Percentiles rank a stretch among this genome's conserved stretches.
Conservation (phyloP, 2,113 vertebrate species). For the Poecile atricapillus region DNA sequence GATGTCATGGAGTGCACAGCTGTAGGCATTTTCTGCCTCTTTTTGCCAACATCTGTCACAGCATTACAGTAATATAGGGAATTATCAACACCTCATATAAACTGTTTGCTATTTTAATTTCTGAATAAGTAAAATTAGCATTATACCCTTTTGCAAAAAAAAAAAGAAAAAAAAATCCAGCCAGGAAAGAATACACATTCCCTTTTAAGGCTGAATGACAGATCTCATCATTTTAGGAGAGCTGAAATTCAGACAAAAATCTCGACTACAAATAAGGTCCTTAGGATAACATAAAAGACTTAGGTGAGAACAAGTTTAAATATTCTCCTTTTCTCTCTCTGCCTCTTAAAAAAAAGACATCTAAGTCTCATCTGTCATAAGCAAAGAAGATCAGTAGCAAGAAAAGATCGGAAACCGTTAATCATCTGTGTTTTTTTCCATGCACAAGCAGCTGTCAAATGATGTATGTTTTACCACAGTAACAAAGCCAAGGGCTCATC, state of each 20-base stretch:
- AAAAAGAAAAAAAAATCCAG: neutral
- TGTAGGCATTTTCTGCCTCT: constrained; percentile 87
- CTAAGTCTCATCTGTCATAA: constrained; percentile 49
- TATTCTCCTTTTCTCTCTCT: constrained; percentile 34
- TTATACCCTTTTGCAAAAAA: constrained; percentile 63
- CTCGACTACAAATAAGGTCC: constrained; percentile 45
- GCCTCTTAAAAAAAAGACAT: constrained; percentile 44
- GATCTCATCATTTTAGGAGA: constrained; percentile 54
- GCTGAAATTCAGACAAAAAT: constrained; percentile 58
- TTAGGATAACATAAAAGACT: constrained; percentile 55
- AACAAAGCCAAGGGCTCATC: constrained; percentile 53
- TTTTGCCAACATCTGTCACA: constrained; percentile 91
- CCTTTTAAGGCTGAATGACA: constrained; percentile 60
- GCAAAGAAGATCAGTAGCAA: constrained; percentile 59
- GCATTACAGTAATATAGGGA: constrained; percentile 81
- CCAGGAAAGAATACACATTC: constrained; percentile 32
- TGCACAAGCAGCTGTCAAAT: constrained; percentile 49
- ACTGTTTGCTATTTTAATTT: constrained; percentile 79
- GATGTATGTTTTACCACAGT: constrained; percentile 42
- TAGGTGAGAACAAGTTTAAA: constrained; percentile 60
- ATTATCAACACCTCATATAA: constrained; percentile 83
- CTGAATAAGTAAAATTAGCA: constrained; percentile 82
- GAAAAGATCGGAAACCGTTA: constrained; percentile 38
- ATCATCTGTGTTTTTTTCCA: constrained; percentile 30
- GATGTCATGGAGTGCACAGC: constrained; percentile 83